These are phyloP conservation scores for Patella vulgata DNA, from an alignment of 1,140 invertebrate species.

Conservation along the genomic window DNA sequence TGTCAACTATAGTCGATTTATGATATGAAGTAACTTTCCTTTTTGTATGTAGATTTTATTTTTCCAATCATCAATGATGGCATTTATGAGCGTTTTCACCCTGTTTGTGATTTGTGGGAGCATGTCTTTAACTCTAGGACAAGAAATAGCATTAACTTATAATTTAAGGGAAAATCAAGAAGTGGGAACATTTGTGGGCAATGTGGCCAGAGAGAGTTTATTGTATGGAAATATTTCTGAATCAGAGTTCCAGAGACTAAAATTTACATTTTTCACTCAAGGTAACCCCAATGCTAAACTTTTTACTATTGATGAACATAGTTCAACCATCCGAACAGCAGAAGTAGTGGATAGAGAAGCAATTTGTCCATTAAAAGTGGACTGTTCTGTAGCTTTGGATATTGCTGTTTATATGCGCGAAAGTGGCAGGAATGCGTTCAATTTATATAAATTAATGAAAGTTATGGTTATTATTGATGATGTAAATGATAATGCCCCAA, in stretches of 20 bases:
- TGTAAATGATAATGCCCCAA: slow-evolving; percentile 59
- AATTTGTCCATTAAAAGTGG: slow-evolving; percentile 31
- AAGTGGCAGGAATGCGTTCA: slow-evolving; percentile 16
- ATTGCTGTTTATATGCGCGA: slow-evolving; percentile 27
- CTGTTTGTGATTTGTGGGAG: no score
- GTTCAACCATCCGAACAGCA: slow-evolving; percentile 78
- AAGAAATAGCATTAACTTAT: slow-evolving; percentile 10
- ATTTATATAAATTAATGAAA: slow-evolving; percentile 24
- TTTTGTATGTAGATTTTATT: no score
- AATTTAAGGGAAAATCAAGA: slow-evolving; percentile 32
- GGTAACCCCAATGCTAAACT: slow-evolving; percentile 22
- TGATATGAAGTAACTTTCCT: no score
- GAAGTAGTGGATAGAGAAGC: slow-evolving; percentile 47
- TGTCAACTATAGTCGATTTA: no score
- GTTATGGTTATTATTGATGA: slow-evolving; percentile 42
- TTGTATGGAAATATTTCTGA: slow-evolving; percentile 15
- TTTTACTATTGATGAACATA: slow-evolving; percentile 90
- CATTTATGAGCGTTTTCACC: no score
- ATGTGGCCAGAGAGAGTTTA: slow-evolving; percentile 30
- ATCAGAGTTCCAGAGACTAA: slow-evolving; percentile 17
- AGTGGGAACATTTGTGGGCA: slow-evolving; percentile 30
- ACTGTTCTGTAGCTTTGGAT: slow-evolving; percentile 27
- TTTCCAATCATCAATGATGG: no score
- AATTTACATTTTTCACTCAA: slow-evolving; percentile 22
- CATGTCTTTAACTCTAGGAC: no score